Base-by-base conservation (phyloP, 2,888 invertebrate genomes). In the Dermolepida albohirtum region DNA sequence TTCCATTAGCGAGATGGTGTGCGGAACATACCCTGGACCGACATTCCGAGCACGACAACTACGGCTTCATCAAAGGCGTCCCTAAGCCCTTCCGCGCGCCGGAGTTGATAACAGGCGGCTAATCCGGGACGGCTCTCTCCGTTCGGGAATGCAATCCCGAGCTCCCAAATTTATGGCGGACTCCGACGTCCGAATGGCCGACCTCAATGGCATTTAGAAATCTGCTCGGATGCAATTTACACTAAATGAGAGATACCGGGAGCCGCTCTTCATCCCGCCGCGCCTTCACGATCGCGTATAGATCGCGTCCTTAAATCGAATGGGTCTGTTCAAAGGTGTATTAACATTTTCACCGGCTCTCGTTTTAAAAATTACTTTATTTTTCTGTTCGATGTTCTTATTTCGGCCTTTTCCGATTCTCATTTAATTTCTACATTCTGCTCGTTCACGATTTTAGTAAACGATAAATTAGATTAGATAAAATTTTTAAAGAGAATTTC, bases 21-120 rank as follows among this genome's bases (percentile, higher is more conserved):
- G 34, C 34, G 75, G 77, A 78, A 78, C 77, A 34, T 34, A 10
- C 34, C 34, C 77, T 76, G 78, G 74, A 75, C 74, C 73, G 69
- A 74, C 77, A 80, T 80, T 80, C 79, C 77, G 74, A 70, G 78
- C 80, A 80, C 78, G 79, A 22, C 22, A 22, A 76, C 34, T 34
- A 34, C 77, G 77, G 78, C 79, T 79, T 79, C 79, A 79, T 79
- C 79, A 79, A 78, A 79, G 78, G 47, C 76, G 22, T 34, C 77
- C 77, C 75, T 78, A 79, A 79, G 78, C 79, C 76, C 52, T 41
- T 14, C 44, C 54, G 43, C 47, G 12, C 34, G 34, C 49, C 49
- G 44, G 29, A 29, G 50, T 78, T 79, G 79, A 80, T 80, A 80
- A 79, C 79, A 78, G 75, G 74, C 77, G 74, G 78, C 79, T 80